A percentile compares a stretch with the other conserved stretches of the same genome.
Evolutionary conservation across 2,797 vertebrate genomes (phyloP).

Genomic region (Notoglanidium macrostoma): DNA sequence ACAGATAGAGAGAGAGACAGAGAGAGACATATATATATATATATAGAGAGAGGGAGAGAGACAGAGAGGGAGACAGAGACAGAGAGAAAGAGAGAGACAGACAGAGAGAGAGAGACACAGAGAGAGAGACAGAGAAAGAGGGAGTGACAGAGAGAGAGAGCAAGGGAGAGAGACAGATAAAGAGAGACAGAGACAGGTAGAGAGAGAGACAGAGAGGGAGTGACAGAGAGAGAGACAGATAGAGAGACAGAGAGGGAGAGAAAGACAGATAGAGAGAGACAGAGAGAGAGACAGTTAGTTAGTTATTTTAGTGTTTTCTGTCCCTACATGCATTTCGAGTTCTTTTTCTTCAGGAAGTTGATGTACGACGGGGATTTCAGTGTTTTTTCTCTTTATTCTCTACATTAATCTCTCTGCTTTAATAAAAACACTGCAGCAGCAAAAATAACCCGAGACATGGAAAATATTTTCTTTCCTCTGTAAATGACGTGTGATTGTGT

Average conservation of each 20-base stretch:
- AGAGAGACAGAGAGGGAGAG: too few relatives aligned
- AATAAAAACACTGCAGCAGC: neutral
- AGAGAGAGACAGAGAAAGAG: too few relatives aligned
- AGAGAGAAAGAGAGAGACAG: too few relatives aligned
- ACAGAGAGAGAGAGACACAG: too few relatives aligned
- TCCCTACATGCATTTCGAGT: neutral
- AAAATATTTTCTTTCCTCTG: slow-evolving; percentile 4
- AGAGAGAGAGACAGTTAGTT: neutral
- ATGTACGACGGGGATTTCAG: neutral
- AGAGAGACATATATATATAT: too few relatives aligned
- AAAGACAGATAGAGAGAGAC: neutral
- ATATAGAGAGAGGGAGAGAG: too few relatives aligned
- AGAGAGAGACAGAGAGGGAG: neutral
- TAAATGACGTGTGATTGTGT: neutral
- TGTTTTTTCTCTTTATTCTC: neutral
- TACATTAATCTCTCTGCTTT: neutral
- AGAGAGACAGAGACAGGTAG: neutral
- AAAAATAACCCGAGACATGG: neutral
- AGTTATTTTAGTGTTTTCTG: neutral
- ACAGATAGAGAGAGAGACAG: neutral
- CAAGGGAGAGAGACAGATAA: neutral
- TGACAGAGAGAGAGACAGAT: neutral
- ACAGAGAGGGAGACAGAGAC: too few relatives aligned
- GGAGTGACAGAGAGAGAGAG: neutral
- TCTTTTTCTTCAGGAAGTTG: neutral